A percentile compares a stretch with the other conserved stretches of the same genome.
phyloP scores from a whole-genome alignment of 2,113 vertebrate genomes.

The Nerophis ophidion region DNA sequence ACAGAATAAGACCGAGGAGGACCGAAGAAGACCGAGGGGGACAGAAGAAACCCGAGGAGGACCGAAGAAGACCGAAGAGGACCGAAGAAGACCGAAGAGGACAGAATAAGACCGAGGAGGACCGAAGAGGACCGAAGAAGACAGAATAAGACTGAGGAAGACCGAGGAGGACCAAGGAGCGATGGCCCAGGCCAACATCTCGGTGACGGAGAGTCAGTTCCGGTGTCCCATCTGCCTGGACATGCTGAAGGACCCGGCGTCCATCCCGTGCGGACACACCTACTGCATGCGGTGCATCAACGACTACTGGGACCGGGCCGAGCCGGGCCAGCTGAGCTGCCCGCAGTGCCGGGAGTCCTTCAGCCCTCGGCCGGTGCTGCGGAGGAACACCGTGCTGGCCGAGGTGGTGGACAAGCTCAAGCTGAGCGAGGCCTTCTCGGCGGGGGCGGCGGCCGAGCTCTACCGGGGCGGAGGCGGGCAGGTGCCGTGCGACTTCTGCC shows the following conservation, averaged over 20 bases:
- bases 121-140: too few relatives aligned
- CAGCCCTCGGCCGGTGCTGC: constrained; percentile 63
- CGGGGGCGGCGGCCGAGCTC: constrained; percentile 26
- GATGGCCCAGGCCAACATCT: constrained; percentile 66
- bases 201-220: constrained; percentile 67
- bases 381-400: constrained; percentile 66
- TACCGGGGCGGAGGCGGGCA: constrained; percentile 67
- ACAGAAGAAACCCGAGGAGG: background rate
- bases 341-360: constrained; percentile 64
- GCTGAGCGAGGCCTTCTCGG: constrained; percentile 24
- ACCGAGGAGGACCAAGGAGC: background rate
- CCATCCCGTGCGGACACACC: constrained; percentile 71
- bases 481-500: constrained; percentile 86
- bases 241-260: constrained; percentile 61
- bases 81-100: too few relatives aligned
- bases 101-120: background rate
- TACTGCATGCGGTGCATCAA: constrained; percentile 68
- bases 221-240: constrained; percentile 68
- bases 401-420: constrained; percentile 62
- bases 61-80: background rate
- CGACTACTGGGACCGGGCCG: constrained; percentile 63
- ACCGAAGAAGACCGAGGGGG: background rate
- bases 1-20: background rate
- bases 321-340: constrained; percentile 45
- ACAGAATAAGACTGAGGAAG: background rate